Evolutionary conservation across 92 coral and sea anemone genomes (phyloP), one percentile per base, ranked within the genome.

Genomic region (Epizoanthus ramosus): DNA sequence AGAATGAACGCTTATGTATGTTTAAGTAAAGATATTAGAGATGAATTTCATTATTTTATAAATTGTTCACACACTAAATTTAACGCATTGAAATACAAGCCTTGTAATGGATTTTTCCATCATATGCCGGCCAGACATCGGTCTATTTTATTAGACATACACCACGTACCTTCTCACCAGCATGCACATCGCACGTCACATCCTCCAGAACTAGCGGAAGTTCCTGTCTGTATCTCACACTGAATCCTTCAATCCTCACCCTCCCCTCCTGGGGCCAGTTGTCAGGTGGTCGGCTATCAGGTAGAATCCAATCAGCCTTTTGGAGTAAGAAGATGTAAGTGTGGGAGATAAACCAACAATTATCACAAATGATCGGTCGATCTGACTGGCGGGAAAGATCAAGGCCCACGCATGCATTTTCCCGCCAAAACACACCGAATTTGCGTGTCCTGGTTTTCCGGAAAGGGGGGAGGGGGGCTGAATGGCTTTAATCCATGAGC

Each of bases 221-320:
- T 9, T 87, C 90, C 33, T 96, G 95, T 66, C 99, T 71, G 90
- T 96, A 94, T 74, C 97, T 89, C 57, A 96, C 14, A 9, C 87
- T 86, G 28, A 94, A 80, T 23, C 84, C 73, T 52, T 88, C 87
- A 19, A 92, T 71, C 53, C 74, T 90, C 50, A 96, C 79, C 71
- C 81, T 80, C 60, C 99, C 99, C 73, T 90, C 91, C 60, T 90
- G 93, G 50, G 99, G 99, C 99, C 99, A 96, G 52, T 90, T 92
- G 22, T 85, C 88, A 56, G 98, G 91, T 7, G 99, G 96, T 65
- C 93, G 93, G 76, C 84, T 83, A 23, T 82, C 84, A 13, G 89
- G 80, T 57, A 93, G 80, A n/a, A 90, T 84, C 99, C 99, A 96
- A 8, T 88, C 88, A 8, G 98, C 98, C 98, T 96, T 37, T 19